phyloP scores from a whole-genome alignment of 2,113 vertebrate species.

The Calonectris borealis region DNA sequence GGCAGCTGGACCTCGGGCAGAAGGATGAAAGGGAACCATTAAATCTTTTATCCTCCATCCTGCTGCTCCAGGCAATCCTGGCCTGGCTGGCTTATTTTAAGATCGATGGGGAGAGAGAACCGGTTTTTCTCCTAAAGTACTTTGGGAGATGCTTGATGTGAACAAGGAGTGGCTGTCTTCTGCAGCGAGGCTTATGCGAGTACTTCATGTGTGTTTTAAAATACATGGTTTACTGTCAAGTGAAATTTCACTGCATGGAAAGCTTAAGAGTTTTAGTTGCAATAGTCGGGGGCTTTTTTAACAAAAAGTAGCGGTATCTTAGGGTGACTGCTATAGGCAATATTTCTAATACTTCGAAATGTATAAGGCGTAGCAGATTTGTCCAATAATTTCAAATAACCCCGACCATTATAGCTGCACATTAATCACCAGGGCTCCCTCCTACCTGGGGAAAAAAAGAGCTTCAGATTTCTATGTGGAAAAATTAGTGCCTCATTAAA shows the following conservation, averaged over 20 bases:
- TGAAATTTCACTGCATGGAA: background rate
- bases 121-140: background rate
- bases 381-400: background rate
- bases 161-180: background rate
- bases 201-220: background rate
- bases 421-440: background rate
- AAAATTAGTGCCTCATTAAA: slow-evolving; percentile 56
- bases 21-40: slow-evolving; percentile 3
- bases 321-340: background rate
- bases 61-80: slow-evolving; percentile 7
- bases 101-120: background rate
- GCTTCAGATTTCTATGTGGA: slow-evolving; percentile 8
- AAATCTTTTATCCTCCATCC: slow-evolving; percentile 2
- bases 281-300: background rate
- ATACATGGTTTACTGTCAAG: background rate
- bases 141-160: background rate
- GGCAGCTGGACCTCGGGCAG: background rate
- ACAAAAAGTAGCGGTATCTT: background rate
- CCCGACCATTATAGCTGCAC: background rate
- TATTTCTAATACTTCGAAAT: background rate
- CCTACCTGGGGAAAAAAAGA: background rate
- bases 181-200: background rate
- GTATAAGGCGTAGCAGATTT: background rate
- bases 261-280: background rate
- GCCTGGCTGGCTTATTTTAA: slow-evolving; percentile 4